phyloP scores from a whole-genome alignment of 2,113 vertebrate genomes.

The Spheniscus mendiculus region DNA sequence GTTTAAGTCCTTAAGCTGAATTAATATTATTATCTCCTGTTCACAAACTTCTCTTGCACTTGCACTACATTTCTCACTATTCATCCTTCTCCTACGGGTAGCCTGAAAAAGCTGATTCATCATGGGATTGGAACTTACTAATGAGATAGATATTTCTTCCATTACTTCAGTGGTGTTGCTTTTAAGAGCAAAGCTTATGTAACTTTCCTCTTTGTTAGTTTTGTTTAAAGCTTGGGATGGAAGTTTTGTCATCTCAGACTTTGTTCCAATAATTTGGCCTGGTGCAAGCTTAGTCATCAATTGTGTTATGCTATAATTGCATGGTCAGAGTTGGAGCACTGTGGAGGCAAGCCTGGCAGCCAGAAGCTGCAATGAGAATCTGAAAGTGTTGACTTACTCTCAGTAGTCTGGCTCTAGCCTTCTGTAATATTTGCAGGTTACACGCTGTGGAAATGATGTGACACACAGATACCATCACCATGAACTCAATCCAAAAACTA shows the following conservation, averaged over 20 bases:
- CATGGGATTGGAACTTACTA: neutral
- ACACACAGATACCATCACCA: neutral
- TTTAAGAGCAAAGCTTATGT: neutral
- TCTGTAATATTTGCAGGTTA: accelerated
- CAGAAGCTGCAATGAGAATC: neutral
- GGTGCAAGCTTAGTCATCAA: neutral
- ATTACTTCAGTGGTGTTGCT: neutral
- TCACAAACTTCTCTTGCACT: neutral
- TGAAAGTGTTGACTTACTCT: neutral
- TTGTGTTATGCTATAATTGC: neutral
- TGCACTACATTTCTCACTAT: neutral
- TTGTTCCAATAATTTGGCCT: neutral
- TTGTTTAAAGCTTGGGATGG: neutral
- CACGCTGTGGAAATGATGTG: neutral
- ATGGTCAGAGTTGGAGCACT: neutral
- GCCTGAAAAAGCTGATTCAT: neutral
- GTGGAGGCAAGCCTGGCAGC: neutral
- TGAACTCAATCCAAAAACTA: neutral
- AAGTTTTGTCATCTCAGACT: neutral
- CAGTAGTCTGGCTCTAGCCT: neutral
- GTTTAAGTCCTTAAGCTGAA: neutral
- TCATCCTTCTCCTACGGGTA: neutral
- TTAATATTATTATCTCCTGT: neutral
- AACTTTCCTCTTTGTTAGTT: neutral
- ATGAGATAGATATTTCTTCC: neutral